Evolutionary conservation across 1,140 invertebrate genomes (phyloP).

Genomic region (Hermatobates lingyangjiaoensis): DNA sequence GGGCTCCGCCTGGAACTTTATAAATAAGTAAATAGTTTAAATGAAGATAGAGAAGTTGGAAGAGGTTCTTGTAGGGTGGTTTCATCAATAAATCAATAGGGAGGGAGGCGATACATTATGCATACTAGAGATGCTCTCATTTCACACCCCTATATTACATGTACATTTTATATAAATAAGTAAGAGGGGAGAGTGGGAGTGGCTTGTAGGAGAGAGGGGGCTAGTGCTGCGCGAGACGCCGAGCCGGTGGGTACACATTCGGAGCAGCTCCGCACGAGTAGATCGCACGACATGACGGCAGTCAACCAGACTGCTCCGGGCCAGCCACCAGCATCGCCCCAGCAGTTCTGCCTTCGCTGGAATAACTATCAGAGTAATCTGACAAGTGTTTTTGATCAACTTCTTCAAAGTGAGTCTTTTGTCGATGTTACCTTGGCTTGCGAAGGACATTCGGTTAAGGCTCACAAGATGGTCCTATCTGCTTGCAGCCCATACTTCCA

Average conservation of each 20-base stretch:
- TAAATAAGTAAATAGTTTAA: conserved; percentile 15
- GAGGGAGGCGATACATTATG: conserved; percentile 14
- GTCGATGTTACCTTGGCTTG: conserved; percentile 82
- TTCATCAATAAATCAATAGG: conserved; percentile 13
- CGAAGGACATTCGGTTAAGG: conserved; percentile 75
- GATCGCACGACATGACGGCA: neutral
- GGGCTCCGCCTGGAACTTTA: conserved; percentile 1
- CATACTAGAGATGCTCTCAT: conserved; percentile 18
- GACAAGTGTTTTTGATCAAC: conserved; percentile 77
- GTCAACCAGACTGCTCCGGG: conserved; percentile 3
- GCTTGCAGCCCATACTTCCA: conserved; percentile 87
- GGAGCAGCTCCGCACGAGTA: neutral
- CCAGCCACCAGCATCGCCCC: conserved; percentile 25
- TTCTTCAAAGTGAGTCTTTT: conserved; percentile 74
- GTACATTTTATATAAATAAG: conserved; percentile 20
- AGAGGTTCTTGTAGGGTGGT: conserved; percentile 1
- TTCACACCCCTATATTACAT: conserved; percentile 20
- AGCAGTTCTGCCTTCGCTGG: conserved; percentile 76
- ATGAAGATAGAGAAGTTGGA: conserved; percentile 5
- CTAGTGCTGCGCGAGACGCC: neutral
- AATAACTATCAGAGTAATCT: conserved; percentile 86
- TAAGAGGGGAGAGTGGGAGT: conserved; percentile 1
- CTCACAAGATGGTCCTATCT: conserved; percentile 81
- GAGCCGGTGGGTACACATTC: neutral
- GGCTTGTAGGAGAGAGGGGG: neutral